phyloP scores from a whole-genome alignment of 2,888 invertebrate genomes.

The Sphinx pinastri region DNA sequence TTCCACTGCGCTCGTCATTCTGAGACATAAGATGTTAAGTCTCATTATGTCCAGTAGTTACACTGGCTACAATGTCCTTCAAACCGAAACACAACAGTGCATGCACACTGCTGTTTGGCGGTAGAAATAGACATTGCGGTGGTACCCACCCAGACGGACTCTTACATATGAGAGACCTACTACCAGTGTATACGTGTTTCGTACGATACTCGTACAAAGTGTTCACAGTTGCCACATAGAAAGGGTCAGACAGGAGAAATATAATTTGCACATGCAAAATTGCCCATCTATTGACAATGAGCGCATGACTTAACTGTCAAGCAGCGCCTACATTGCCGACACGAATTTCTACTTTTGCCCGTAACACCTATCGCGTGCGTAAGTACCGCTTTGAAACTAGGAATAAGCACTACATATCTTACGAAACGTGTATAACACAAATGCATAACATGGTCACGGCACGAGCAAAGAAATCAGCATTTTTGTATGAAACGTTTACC shows the following conservation, averaged over 20 bases:
- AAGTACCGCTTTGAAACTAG: conserved; percentile 44
- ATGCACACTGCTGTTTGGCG: too few species aligned
- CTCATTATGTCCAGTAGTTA: too few species aligned
- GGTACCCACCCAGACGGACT: too few species aligned
- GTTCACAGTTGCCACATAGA: conserved; percentile 4
- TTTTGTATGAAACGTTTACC: conserved; percentile 39
- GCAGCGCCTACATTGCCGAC: conserved; percentile 26
- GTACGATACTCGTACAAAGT: not conserved
- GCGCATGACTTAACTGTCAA: conserved; percentile 28
- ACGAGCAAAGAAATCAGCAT: conserved; percentile 44
- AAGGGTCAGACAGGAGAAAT: conserved; percentile 14
- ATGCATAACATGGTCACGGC: conserved; percentile 58
- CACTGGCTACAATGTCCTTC: too few species aligned
- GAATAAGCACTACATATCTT: conserved; percentile 49
- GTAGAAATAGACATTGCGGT: too few species aligned
- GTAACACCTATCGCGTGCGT: conserved; percentile 41
- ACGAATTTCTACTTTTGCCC: conserved; percentile 30
- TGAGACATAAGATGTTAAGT: too few species aligned
- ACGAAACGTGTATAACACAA: conserved; percentile 61
- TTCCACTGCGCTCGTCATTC: too few species aligned
- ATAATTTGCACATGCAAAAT: conserved; percentile 24
- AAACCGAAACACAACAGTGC: too few species aligned
- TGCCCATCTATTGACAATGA: conserved; percentile 26
- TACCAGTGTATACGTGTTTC: too few species aligned
- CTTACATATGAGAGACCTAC: too few species aligned